These are phyloP conservation scores for Hyperoplus immaculatus DNA, from an alignment of 2,797 vertebrate species.

Conservation along the genomic window DNA sequence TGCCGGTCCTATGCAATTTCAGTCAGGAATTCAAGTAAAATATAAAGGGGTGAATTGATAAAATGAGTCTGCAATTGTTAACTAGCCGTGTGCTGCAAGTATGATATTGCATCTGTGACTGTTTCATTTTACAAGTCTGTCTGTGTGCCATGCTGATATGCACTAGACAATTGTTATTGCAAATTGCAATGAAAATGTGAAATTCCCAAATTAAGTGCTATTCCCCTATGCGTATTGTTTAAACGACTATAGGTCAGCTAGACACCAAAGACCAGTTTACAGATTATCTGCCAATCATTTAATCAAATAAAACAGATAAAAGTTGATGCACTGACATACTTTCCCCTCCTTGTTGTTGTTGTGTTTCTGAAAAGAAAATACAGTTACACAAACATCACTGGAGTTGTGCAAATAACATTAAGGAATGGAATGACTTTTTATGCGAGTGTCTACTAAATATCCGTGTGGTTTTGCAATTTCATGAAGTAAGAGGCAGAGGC, in stretches of 20 bases:
- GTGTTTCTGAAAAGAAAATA: conserved; percentile 89
- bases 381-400: conserved; percentile 83
- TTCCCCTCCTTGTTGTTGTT: conserved; percentile 87
- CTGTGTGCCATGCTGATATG: conserved; percentile 5
- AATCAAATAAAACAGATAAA: conserved; percentile 69
- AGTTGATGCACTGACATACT: conserved; percentile 87
- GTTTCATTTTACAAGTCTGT: conserved; percentile 4
- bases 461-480: conserved; percentile 35
- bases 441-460: conserved; percentile 30
- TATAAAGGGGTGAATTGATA: neutral
- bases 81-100: conserved; percentile 31
- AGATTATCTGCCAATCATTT: conserved; percentile 68
- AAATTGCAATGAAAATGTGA: conserved; percentile 31
- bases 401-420: conserved; percentile 73
- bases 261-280: conserved; percentile 59
- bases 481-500: conserved; percentile 31
- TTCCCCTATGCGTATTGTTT: conserved; percentile 58
- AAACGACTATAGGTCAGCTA: conserved; percentile 55
- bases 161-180: conserved; percentile 10
- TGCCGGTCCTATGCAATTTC: neutral
- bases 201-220: conserved; percentile 68
- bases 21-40: neutral
- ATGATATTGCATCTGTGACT: conserved; percentile 30
- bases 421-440: conserved; percentile 63
- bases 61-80: conserved; percentile 7